phyloP scores from a whole-genome alignment of 2,797 vertebrate genomes.

The Tapera naevia region DNA sequence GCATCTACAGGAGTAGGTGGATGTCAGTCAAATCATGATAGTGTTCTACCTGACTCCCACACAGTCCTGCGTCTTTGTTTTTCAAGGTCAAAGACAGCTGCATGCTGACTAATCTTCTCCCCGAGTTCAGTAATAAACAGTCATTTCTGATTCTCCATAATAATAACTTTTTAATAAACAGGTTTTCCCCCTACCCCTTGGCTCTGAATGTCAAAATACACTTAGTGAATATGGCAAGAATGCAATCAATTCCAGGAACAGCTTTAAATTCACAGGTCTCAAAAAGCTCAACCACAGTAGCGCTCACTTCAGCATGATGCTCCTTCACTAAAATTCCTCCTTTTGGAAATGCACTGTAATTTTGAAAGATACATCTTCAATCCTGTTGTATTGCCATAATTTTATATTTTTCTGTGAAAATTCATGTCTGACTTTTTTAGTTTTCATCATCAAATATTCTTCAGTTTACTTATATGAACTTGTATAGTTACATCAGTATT shows the following conservation, averaged over 20 bases:
- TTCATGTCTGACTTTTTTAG: not conserved
- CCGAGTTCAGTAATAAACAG: not conserved
- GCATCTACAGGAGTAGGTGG: not conserved
- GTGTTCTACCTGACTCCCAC: conserved; percentile 1
- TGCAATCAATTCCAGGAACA: not conserved
- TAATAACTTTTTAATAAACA: conserved; percentile 10
- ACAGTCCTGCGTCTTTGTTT: not conserved
- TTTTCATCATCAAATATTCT: not conserved
- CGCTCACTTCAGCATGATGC: not conserved
- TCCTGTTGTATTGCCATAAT: not conserved
- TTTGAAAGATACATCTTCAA: not conserved
- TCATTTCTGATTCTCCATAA: not conserved
- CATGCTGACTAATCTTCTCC: conserved; percentile 6
- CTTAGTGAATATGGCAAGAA: not conserved
- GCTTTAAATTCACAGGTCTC: not conserved
- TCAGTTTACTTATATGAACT: not conserved
- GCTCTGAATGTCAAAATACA: conserved; percentile 8
- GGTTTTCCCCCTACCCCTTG: not conserved
- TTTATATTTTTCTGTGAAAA: not conserved
- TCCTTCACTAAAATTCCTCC: not conserved
- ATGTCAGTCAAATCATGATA: conserved; percentile 13
- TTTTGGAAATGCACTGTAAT: not conserved
- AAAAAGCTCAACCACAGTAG: not conserved
- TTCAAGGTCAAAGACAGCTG: conserved; percentile 47
- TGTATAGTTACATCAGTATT: not conserved